Conservation (phyloP, 2,888 invertebrate species). For the Tachina grossa region DNA sequence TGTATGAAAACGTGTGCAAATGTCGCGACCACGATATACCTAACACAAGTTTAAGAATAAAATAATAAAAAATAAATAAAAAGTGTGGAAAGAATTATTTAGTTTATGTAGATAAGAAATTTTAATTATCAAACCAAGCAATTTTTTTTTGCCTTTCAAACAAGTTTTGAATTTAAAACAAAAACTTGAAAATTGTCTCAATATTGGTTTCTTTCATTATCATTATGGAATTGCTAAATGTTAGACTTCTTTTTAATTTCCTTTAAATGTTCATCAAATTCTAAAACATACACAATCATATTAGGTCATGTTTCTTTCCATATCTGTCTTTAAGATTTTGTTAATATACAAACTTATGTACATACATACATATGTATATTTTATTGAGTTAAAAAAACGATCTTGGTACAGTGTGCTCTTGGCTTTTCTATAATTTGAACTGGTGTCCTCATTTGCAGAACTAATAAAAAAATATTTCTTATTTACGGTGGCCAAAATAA, state of each 20-base stretch:
- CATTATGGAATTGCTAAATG: not conserved
- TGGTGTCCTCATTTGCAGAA: too few species aligned
- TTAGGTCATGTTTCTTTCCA: not conserved
- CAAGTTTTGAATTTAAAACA: not conserved
- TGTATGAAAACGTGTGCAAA: too few species aligned
- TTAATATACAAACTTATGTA: not conserved
- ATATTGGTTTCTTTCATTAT: not conserved
- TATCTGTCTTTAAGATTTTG: constrained; percentile 9
- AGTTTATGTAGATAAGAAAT: not conserved
- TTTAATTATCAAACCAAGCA: not conserved
- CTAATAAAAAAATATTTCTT: too few species aligned
- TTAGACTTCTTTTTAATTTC: constrained; percentile 50
- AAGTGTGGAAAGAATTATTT: too few species aligned
- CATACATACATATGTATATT: not conserved
- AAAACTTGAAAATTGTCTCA: not conserved
- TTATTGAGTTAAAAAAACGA: too few species aligned
- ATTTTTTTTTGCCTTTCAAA: not conserved
- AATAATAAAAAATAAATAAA: too few species aligned
- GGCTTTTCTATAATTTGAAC: too few species aligned
- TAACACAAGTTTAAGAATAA: too few species aligned
- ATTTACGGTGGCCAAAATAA: too few species aligned
- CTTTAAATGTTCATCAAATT: constrained; percentile 23
- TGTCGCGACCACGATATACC: too few species aligned
- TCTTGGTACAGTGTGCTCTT: too few species aligned
- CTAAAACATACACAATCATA: constrained; percentile 8